Evolutionary conservation across 2,888 invertebrate species (phyloP).

Genomic region (Cerastis leucographa): DNA sequence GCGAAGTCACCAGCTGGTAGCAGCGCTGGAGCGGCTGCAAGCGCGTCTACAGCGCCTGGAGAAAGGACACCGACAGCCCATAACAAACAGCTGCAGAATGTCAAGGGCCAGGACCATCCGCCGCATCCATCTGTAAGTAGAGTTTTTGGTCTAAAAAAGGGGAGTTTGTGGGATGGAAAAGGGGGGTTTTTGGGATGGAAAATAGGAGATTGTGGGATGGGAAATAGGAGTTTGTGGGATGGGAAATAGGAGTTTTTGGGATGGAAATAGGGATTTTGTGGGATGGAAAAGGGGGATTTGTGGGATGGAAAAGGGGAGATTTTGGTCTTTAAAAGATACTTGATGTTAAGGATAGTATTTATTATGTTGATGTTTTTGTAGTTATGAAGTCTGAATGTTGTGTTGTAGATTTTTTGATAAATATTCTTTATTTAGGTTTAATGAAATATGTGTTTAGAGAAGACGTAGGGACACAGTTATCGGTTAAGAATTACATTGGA

Average conservation of each 20-base stretch:
- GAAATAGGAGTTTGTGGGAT: background rate
- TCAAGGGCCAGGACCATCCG: conserved; percentile 91
- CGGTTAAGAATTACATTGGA: background rate
- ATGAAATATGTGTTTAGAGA: background rate
- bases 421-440: background rate
- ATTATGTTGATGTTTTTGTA: background rate
- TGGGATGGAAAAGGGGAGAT: background rate
- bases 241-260: background rate
- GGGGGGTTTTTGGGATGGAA: background rate
- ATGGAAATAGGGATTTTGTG: background rate
- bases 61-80: conserved; percentile 91
- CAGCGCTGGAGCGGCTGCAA: conserved; percentile 89
- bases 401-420: background rate
- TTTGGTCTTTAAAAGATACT: background rate
- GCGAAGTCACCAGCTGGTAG: conserved; percentile 94
- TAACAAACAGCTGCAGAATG: conserved; percentile 94
- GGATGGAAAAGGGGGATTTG: background rate
- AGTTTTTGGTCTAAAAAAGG: background rate
- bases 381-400: conserved; percentile 8
- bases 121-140: conserved; percentile 94
- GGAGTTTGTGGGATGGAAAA: background rate
- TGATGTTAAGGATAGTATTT: background rate
- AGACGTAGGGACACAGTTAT: background rate
- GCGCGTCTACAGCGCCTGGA: conserved; percentile 89
- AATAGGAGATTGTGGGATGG: background rate